Conservation (phyloP, 2,888 invertebrate genomes). For the Pristionchus entomophagus region DNA sequence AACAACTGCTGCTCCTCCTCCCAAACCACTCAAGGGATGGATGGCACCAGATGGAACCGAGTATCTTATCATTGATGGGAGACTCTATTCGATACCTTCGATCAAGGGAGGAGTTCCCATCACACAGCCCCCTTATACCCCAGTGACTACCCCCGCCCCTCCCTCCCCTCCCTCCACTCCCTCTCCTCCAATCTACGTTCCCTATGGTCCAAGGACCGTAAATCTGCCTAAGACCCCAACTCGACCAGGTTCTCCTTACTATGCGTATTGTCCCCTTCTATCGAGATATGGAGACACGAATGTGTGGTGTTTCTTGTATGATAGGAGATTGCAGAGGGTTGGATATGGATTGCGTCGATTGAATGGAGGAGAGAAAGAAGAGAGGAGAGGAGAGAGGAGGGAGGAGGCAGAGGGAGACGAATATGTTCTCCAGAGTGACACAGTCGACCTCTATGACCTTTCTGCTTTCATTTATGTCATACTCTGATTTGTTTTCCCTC, state of each 20-base stretch:
- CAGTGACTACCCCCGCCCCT: not conserved
- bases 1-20: not conserved
- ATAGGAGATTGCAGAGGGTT: not conserved
- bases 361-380: not conserved
- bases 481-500: not conserved
- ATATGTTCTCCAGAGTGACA: not conserved
- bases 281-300: not conserved
- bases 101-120: not conserved
- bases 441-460: not conserved
- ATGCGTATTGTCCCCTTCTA: not conserved
- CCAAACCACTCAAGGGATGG: not conserved
- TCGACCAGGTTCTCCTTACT: not conserved
- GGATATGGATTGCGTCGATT: not conserved
- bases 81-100: not conserved
- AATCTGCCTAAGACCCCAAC: not conserved
- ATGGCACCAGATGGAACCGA: not conserved
- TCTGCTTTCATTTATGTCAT: not conserved
- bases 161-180: not conserved
- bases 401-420: not conserved
- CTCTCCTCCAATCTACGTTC: not conserved
- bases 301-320: slow-evolving; percentile 26
- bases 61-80: slow-evolving; percentile 11
- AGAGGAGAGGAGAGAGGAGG: not conserved
- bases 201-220: not conserved
- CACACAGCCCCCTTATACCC: not conserved